Percentiles rank a stretch among this genome's conserved stretches.
phyloP scores from a whole-genome alignment of 2,113 vertebrate genomes.

The Tragulus kanchil region DNA sequence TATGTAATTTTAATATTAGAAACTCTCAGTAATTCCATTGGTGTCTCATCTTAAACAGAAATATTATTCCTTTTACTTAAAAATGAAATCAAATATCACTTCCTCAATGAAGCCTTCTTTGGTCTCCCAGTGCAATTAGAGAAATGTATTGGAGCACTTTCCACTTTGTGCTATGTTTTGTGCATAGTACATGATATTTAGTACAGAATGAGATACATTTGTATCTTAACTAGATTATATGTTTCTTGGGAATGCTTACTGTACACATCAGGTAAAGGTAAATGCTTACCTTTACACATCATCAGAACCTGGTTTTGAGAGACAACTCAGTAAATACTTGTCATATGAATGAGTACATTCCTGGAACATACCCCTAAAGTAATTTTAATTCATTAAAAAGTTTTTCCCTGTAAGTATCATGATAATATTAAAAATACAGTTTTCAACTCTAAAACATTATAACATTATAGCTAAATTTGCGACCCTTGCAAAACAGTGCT shows the following conservation, averaged over 20 bases:
- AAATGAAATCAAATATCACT: neutral
- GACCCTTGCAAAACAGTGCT: neutral
- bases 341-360: neutral
- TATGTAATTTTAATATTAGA: neutral
- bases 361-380: neutral
- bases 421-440: neutral
- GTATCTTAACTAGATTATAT: neutral
- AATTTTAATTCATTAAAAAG: conserved; percentile 18
- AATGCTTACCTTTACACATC: neutral
- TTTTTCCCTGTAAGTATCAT: neutral
- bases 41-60: conserved; percentile 9
- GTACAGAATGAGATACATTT: neutral
- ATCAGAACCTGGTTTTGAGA: neutral
- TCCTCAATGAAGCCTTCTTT: neutral
- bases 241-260: neutral
- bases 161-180: neutral
- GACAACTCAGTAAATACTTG: neutral
- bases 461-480: neutral
- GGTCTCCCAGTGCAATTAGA: neutral
- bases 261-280: too few relatives aligned
- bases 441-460: neutral
- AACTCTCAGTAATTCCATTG: neutral
- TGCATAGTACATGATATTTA: neutral
- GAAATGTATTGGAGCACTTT: neutral
- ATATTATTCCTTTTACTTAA: neutral